phyloP scores from a whole-genome alignment of 30 jellyfish, hydroid and myxozoan species.

The Aurelia sp. region DNA sequence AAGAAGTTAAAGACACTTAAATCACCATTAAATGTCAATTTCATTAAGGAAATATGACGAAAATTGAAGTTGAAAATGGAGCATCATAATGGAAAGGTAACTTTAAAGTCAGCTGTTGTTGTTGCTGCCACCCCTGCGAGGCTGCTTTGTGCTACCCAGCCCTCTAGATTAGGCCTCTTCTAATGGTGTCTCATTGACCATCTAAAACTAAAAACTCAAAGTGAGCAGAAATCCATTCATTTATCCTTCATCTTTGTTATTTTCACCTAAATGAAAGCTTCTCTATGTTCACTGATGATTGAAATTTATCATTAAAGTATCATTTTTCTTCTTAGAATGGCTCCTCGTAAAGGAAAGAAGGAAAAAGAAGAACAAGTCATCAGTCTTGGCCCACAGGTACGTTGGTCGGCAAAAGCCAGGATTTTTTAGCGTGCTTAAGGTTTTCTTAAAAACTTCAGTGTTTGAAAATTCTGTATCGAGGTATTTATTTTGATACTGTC shows the following conservation, averaged over 20 bases:
- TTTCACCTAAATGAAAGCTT: too few species aligned
- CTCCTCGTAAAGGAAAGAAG: constrained; percentile 98
- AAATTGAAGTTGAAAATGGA: too few species aligned
- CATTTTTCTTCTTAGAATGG: constrained; percentile 75
- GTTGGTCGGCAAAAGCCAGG: constrained; percentile 1
- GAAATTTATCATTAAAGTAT: background rate
- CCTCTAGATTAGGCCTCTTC: constrained; percentile 23
- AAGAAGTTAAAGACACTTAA: too few species aligned
- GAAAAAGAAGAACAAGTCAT: constrained; percentile 97
- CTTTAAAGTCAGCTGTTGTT: too few species aligned
- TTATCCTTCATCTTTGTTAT: background rate
- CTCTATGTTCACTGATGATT: too few species aligned
- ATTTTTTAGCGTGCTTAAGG: background rate
- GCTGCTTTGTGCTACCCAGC: background rate
- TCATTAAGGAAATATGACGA: too few species aligned
- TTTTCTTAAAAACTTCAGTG: too few species aligned
- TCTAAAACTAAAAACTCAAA: background rate
- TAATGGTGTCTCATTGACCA: constrained; percentile 22
- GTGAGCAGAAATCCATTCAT: constrained; percentile 4
- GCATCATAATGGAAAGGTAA: too few species aligned
- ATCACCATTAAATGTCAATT: too few species aligned
- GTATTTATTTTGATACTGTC: too few species aligned
- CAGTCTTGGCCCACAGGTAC: constrained; percentile 97
- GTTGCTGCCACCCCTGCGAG: background rate
- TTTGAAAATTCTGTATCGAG: too few species aligned